Conservation (phyloP, 2,113 vertebrate species). For the Dolichallabes microphthalmus region DNA sequence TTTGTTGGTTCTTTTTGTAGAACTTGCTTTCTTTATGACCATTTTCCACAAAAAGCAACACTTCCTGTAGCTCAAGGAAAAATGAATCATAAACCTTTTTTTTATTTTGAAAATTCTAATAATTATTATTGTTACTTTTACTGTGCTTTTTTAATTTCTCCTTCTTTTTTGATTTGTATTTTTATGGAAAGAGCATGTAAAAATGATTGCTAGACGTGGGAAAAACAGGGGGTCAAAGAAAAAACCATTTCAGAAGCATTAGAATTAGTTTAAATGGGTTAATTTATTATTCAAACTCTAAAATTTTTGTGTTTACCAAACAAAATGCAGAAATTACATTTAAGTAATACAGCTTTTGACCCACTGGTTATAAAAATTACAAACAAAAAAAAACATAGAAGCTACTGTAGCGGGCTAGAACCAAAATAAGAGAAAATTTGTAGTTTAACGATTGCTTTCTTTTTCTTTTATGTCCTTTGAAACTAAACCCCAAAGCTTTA, state of each 20-base stretch:
- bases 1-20: slow-evolving; percentile 61
- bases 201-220: slow-evolving; percentile 53
- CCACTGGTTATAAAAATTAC: slow-evolving; percentile 52
- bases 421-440: slow-evolving; percentile 58
- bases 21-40: slow-evolving; percentile 46
- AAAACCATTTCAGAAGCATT: slow-evolving; percentile 12
- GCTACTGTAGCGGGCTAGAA: slow-evolving; percentile 67
- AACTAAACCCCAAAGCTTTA: slow-evolving; percentile 68
- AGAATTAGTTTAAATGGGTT: background rate
- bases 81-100: slow-evolving; percentile 27
- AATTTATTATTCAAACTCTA: background rate
- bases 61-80: slow-evolving; percentile 34
- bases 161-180: slow-evolving; percentile 38
- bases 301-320: background rate
- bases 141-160: slow-evolving; percentile 30
- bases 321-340: background rate
- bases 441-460: slow-evolving; percentile 63
- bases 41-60: slow-evolving; percentile 25
- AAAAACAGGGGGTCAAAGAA: slow-evolving; percentile 56
- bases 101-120: slow-evolving; percentile 59
- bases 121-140: slow-evolving; percentile 48
- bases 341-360: slow-evolving; percentile 27
- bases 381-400: slow-evolving; percentile 55
- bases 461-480: slow-evolving; percentile 47
- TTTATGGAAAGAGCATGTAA: slow-evolving; percentile 53